Evolutionary conservation across 1,140 invertebrate genomes (phyloP).

Genomic region (Pseudomyrmex gracilis): DNA sequence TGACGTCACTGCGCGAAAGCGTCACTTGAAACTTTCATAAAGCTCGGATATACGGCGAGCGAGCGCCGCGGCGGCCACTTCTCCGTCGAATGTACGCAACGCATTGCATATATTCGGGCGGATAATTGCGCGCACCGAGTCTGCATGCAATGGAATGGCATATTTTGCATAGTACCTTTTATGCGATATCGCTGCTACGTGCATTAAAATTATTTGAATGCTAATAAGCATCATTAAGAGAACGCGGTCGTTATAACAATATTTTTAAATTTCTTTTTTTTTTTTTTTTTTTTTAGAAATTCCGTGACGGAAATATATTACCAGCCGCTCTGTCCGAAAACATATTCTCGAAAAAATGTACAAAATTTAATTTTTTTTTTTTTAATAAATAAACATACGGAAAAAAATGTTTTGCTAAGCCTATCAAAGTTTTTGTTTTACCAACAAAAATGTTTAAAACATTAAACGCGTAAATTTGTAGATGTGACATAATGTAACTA

Average conservation of each 20-base stretch:
- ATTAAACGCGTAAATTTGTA: too few species aligned
- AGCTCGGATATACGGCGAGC: neutral
- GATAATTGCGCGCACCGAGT: conserved; percentile 32
- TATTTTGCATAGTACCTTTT: conserved; percentile 51
- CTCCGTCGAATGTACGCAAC: conserved; percentile 28
- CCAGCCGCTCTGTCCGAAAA: neutral
- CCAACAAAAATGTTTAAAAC: too few species aligned
- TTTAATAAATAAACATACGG: neutral
- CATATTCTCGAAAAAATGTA: neutral
- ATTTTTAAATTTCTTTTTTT: neutral
- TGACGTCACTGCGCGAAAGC: conserved; percentile 41
- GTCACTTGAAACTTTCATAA: conserved; percentile 57
- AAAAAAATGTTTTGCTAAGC: too few species aligned
- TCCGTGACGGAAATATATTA: neutral
- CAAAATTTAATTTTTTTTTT: neutral
- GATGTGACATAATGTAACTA: too few species aligned
- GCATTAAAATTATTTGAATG: conserved; percentile 27
- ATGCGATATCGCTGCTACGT: neutral
- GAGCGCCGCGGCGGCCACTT: neutral
- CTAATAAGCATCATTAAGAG: conserved; percentile 14
- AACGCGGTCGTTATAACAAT: neutral
- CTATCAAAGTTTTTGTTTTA: too few species aligned
- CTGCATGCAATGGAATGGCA: neutral
- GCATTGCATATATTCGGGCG: conserved; percentile 33
- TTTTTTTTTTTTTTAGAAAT: neutral